Evolutionary conservation across 2,113 vertebrate genomes (phyloP), one percentile per base, ranked within the genome.

Genomic region (Myiagra hebetior): DNA sequence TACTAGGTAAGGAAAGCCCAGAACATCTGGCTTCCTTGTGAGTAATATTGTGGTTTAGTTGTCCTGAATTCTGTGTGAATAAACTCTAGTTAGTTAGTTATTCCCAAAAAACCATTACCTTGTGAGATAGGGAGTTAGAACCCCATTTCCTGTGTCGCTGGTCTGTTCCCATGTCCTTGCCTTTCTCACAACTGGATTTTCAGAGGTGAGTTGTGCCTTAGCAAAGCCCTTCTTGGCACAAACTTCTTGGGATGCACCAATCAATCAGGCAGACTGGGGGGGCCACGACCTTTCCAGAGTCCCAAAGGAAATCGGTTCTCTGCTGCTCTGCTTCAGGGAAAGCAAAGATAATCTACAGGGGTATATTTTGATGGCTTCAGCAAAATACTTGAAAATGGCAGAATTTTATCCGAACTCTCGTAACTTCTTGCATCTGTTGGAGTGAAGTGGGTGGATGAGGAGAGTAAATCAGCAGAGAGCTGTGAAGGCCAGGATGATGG

Each of bases 401-500:
- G 72, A 17, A 59, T 80, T 94, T 68, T 41, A 64, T 67, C 88
- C 12, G 0, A 63, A 57, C n/a, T 81, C 21, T 68, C 0, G 0
- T 70, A 81, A 75, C 42, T 77, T 89, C 69, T 91, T 82, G 49
- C 0, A 0, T 87, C 57, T 87, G 60, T 18, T 65, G 91, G 73
- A 68, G 56, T 60, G 53, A 30, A 79, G 86, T 79, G 93, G 92
- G 95, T 72, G 93, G 91, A 69, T 44, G 60, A 68, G 73, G 69
- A 53, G 69, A 72, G 41, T 76, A 85, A 85, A 90, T 94, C 89
- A 94, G 77, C 28, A 42, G 94, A 82, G 91, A 64, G 33, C 89
- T 52, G 82, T 75, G 91, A 80, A 72, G 94, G 83, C 73, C 2
- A 11, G 87, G 70, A 9, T 30, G 86, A 67, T 78, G 74, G 95